These are phyloP conservation scores for Thalassophryne amazonica DNA, from an alignment of 2,797 vertebrate genomes.

Conservation along the genomic window DNA sequence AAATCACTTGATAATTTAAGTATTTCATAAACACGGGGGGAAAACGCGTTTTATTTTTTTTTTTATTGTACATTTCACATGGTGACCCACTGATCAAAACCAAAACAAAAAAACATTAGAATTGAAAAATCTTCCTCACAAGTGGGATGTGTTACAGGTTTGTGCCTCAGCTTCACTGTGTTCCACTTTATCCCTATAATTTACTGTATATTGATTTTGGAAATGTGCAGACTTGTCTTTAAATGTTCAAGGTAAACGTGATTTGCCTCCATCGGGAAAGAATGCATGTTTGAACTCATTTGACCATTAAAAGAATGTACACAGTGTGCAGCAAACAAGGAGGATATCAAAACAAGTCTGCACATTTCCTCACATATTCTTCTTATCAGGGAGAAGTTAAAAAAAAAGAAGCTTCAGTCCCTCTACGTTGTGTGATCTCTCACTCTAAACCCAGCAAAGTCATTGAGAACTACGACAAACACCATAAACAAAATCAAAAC, in stretches of 20 bases:
- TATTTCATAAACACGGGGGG: too few relatives aligned
- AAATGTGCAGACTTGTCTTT: slow-evolving; percentile 11
- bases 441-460: not conserved
- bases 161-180: not conserved
- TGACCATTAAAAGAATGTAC: slow-evolving; percentile 35
- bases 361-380: slow-evolving; percentile 11
- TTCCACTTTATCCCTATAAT: not conserved
- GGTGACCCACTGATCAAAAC: too few relatives aligned
- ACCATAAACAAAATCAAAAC: not conserved
- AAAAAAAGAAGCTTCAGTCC: not conserved
- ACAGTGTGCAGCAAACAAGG: slow-evolving; percentile 29
- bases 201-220: not conserved
- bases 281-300: slow-evolving; percentile 8
- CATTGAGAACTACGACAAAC: not conserved
- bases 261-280: slow-evolving; percentile 9
- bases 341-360: slow-evolving; percentile 20
- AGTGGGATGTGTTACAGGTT: not conserved
- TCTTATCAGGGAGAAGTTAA: slow-evolving; percentile 4
- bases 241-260: not conserved
- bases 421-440: too few relatives aligned
- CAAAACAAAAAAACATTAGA: too few relatives aligned
- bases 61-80: too few relatives aligned
- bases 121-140: not conserved
- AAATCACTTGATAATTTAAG: too few relatives aligned
- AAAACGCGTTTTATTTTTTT: too few relatives aligned